These are phyloP conservation scores for Lepus americanus DNA, from an alignment of 2,113 vertebrate genomes.

Conservation along the genomic window DNA sequence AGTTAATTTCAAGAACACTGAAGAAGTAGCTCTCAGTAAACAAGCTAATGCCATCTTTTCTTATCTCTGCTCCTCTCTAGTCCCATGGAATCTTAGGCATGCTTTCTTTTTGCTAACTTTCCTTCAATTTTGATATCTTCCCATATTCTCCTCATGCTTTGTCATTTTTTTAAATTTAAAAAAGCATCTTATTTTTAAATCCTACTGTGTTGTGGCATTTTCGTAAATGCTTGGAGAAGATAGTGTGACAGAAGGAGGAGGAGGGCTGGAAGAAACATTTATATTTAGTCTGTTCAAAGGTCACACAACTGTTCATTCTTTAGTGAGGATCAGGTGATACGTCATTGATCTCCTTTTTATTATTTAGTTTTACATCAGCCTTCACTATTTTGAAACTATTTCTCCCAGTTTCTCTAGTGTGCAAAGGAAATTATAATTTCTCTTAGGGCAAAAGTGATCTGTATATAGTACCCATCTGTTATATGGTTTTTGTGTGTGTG, in stretches of 20 bases:
- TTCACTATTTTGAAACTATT: neutral
- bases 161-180: neutral
- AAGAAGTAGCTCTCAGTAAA: neutral
- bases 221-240: neutral
- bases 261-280: neutral
- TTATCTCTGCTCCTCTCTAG: neutral
- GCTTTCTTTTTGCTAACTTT: neutral
- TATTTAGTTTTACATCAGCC: neutral
- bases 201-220: neutral
- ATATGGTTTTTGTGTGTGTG: neutral
- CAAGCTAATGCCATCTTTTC: too few species aligned
- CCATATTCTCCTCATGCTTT: neutral
- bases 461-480: neutral
- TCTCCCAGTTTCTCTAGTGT: neutral
- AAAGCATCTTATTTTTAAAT: neutral
- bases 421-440: neutral
- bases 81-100: neutral
- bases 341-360: neutral
- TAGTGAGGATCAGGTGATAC: neutral
- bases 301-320: neutral
- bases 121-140: neutral
- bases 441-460: neutral
- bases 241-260: neutral
- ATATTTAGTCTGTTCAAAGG: neutral
- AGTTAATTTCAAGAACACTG: neutral